Conservation (phyloP, 2,113 vertebrate species). For the Forbesichthys agassizii region DNA sequence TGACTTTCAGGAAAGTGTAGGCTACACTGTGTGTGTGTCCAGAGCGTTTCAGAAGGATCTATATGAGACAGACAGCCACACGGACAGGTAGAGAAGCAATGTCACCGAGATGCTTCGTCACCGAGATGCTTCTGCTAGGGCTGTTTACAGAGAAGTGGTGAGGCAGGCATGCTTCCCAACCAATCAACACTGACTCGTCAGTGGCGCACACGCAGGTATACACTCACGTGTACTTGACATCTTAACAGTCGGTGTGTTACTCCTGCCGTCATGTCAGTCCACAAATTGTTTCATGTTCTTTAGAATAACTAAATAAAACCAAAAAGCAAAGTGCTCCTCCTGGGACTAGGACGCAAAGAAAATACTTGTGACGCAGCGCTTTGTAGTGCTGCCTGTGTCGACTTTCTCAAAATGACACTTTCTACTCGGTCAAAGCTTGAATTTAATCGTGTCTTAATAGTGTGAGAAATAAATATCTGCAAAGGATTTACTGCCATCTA, state of each 20-base stretch:
- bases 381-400: slow-evolving; percentile 49
- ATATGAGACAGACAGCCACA: slow-evolving; percentile 6
- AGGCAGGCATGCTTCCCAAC: slow-evolving; percentile 27
- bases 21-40: slow-evolving; percentile 14
- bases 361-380: slow-evolving; percentile 42
- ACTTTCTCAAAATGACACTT: slow-evolving; percentile 58
- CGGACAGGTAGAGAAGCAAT: slow-evolving; percentile 38
- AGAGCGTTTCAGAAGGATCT: slow-evolving; percentile 3
- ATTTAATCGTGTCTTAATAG: slow-evolving; percentile 19
- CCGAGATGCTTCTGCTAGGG: slow-evolving; percentile 17
- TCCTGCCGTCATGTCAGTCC: slow-evolving; percentile 47
- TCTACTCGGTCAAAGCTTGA: slow-evolving; percentile 36
- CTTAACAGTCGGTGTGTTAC: slow-evolving; percentile 31
- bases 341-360: slow-evolving; percentile 35
- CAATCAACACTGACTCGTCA: slow-evolving; percentile 26
- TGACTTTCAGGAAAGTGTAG: slow-evolving; percentile 37
- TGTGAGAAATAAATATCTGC: slow-evolving; percentile 32
- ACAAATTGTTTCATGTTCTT: slow-evolving; percentile 60
- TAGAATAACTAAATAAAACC: slow-evolving; percentile 66
- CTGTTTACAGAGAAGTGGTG: slow-evolving; percentile 25
- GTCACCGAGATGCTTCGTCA: slow-evolving; percentile 32
- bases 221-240: slow-evolving; percentile 13
- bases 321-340: slow-evolving; percentile 60
- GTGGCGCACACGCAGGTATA: neutral
- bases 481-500: slow-evolving; percentile 73